Evolutionary conservation across 1,140 invertebrate species (phyloP).

Genomic region (Zaprionus tsacasi): DNA sequence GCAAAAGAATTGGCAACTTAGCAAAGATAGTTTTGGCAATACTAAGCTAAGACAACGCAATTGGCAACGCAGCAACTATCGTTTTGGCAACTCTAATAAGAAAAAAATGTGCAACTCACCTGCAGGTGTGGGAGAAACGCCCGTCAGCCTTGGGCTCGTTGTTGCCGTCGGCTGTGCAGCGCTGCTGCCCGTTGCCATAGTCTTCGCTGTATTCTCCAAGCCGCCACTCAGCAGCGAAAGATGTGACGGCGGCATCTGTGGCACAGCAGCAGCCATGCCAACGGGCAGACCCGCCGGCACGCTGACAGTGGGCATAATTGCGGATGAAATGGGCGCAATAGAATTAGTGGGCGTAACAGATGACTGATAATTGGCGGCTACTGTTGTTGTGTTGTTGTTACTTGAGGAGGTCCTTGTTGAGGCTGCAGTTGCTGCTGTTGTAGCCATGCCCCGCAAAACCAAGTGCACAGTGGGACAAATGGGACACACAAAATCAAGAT

Average conservation of each 20-base stretch:
- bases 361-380: slow-evolving; percentile 22
- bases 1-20: no score
- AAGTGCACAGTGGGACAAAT: not conserved
- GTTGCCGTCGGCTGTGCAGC: slow-evolving; percentile 62
- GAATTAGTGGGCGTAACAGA: not conserved
- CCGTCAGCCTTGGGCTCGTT: slow-evolving; percentile 29
- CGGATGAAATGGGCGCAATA: slow-evolving; percentile 8
- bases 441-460: slow-evolving; percentile 50
- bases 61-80: no score
- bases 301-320: slow-evolving; percentile 54
- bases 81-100: not conserved
- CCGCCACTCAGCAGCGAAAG: slow-evolving; percentile 53
- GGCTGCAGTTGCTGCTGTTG: slow-evolving; percentile 45
- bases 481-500: not conserved
- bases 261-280: slow-evolving; percentile 49
- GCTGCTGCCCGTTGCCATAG: slow-evolving; percentile 30
- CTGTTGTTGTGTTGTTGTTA: slow-evolving; percentile 35
- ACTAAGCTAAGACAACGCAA: no score
- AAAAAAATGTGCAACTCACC: slow-evolving; percentile 48
- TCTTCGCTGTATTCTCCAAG: slow-evolving; percentile 26
- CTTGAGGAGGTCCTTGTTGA: slow-evolving; percentile 61
- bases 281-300: slow-evolving; percentile 22
- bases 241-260: slow-evolving; percentile 52
- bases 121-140: slow-evolving; percentile 61
- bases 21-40: not conserved